Base-by-base conservation (phyloP, 2,888 invertebrate genomes). In the Drosophila atripex region DNA sequence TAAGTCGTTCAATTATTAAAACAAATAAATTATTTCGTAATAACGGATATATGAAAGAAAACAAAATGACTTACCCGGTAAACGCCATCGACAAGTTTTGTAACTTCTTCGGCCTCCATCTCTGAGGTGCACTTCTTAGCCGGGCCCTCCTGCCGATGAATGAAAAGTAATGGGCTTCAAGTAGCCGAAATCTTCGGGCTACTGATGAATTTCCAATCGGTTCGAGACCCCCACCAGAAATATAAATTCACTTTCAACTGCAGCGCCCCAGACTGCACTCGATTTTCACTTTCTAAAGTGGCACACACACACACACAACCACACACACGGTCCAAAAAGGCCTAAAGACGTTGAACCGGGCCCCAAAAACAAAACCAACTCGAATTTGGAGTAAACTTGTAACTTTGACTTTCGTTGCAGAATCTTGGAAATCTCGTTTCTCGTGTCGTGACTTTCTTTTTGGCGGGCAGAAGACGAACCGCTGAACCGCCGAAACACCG, bases 31-130 rank as follows among this genome's bases (percentile, higher is more conserved):
- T 14, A 63, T 72, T 61, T 64, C 72, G 59, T 73, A 61, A 45
- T 57, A 53, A 55, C 25, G 3, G 32, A 28, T 38, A n/a, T 3
- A 46, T 12, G 25, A 12, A 38, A 21, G 11, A 50, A 32, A 25
- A 45, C 41, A 3, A 23, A n/a, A 41, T 28, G 32, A 72, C 85
- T 88, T 93, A 97, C 97, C 95, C 97, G 97, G 92, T 97, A 97
- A 90, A 97, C 97, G 89, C 96, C 96, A 92, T 97, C 97, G 89
- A 97, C 97, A 88, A 97, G 95, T 93, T 96, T 96, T 90, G 96
- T 96, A 86, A 97, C 95, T 93, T 97, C 97, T 92, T 97, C 97
- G 88, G 96, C 96, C 93, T 97, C 97, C 90, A 90, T 90, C 78
- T 66, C 58, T 70, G 64, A 18, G 16, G 16, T 16, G 18, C 21